Evolutionary conservation across 2,888 invertebrate genomes (phyloP), one percentile per base, ranked within the genome.

Genomic region (Cephus spinipes): DNA sequence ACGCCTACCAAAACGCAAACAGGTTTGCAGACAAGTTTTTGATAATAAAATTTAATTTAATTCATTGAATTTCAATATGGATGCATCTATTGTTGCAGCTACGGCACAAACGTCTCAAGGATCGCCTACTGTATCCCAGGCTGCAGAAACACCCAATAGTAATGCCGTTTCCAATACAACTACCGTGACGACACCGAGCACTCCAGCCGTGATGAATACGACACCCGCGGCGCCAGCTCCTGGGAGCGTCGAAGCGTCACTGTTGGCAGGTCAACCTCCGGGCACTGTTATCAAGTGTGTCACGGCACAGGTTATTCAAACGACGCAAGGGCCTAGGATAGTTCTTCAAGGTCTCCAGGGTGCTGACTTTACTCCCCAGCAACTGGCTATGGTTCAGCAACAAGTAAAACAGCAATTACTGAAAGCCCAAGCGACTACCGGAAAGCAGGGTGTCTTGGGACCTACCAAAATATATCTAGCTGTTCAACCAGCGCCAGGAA

Each of bases 391-490:
- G 79, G 96, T 97, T 0, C 97, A 97, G 87, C 96, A 97, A 84
- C 97, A 97, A 93, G 97, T 97, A 31, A 97, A 97, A 90, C 97
- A 97, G 87, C 97, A 97, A 89, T 92, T 97, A 76, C 92, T 97
- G 76, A 97, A 97, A 95, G 97, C 97, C 35, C 97, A 97, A 95
- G 96, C 96, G 85, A 95, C 96, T 6, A 96, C 96, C 31, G 97
- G 97, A 69, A 97, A 96, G 90, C 96, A 96, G 90, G 96, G 96
- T 71, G 96, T 96, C 85, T 91, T 97, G 81, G 97, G 97, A 4
- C 97, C 97, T 12, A 96, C 96, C 12, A 97, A 97, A 92, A 96
- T 97, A 89, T 97, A 97, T 89, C 92, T 97, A 79, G 97, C 97
- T 0, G 96, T 97, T 77, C 97, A 97, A 89, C 97, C 97, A n/a